Base-by-base conservation (phyloP, 2,888 invertebrate genomes). In the Hyposoter didymator region DNA sequence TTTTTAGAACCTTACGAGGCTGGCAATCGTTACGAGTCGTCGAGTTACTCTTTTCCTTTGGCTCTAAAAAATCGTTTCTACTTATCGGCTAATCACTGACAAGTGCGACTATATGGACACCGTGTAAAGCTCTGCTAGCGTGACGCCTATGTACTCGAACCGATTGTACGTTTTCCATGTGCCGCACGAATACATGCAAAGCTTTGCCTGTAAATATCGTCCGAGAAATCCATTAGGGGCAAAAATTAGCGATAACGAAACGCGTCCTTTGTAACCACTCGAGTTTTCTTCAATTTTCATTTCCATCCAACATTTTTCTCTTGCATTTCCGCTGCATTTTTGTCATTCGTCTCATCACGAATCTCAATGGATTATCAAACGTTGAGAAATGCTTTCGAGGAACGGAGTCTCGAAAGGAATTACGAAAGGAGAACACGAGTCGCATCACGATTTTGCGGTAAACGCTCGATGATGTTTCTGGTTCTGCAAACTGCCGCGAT, bases 61-160 rank as follows among this genome's bases (percentile, higher is more conserved):
- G 4, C 69, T 79, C 75, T 79, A 84, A 88, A 86, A 88, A 88
- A 90, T 88, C 87, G 88, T 90, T 88, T 87, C 89, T 89, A 90
- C 90, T 91, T 91, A 91, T 90, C 90, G 90, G 85, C 87, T 91
- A 91, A 91, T 91, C 90, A 90, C 90, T 87, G 78, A 79, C 81
- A 74, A 79, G 82, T 85, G 84, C 70, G 82, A 81, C 78, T 67
- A 67, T 85, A 73, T 81, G 82, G 69, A 84, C 74, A 80, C 73
- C 80, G 80, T 64, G 69, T 81, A 76, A 78, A 76, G 70, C 59
- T 69, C 55, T 49, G 78, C 74, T 82, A 82, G 84, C 84, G 84
- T 82, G 82, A 85, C 81, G 79, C 76, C 73, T 70, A 79, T 81
- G 64, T 62, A 59, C 72, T 75, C 49, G 49, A 69, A 66, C 32